Base-by-base conservation (phyloP, 2,888 invertebrate species). In the Ophion obscuratus region DNA sequence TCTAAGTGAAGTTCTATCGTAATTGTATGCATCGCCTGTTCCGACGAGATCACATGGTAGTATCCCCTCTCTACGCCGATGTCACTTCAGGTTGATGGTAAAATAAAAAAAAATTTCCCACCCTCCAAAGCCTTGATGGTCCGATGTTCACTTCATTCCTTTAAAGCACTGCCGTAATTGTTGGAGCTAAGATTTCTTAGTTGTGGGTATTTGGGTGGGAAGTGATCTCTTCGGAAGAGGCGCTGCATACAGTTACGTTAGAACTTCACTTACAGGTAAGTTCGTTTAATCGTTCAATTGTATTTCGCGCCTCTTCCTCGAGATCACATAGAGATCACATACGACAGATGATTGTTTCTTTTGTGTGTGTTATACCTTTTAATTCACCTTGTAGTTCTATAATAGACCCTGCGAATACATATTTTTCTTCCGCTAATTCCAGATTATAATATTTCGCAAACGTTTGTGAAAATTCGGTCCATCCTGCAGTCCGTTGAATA, bases 261-360 rank as follows among this genome's bases (percentile, higher is more conserved):
- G 57, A 57, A 57, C 57, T 57, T 57, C 57, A 57, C 57, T 57
- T 57, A 57, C 57, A 57, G 57, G 57, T 57, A 57, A 57, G 57
- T 57, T 57, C 57, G 17, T 57, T 57, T 57, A 10, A 57, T 57
- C 57, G 57, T 10, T 14, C 61, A 75, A 44, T n/a, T 73, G 31
- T 59, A 59, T 24, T 59, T 24, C 20, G 40, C 57, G 57, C 57
- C 27, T 24, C 31, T 62, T 62, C 62, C 62, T 62, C 27, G 62
- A 62, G 62, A 62, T 62, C 62, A 62, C 27, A 7, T 31, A 17
- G 24, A 24, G 24, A 24, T 24, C 24, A 24, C 24, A 24, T 62
- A 62, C 10, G 62, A 31, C 62, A 62, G 27, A 24, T 11, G 1
- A 31, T 57, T 31, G 24, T 24, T 7, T 62, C 31, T 27, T 20